phyloP scores from a whole-genome alignment of 92 coral and sea anemone species.

The Porites lobata region DNA sequence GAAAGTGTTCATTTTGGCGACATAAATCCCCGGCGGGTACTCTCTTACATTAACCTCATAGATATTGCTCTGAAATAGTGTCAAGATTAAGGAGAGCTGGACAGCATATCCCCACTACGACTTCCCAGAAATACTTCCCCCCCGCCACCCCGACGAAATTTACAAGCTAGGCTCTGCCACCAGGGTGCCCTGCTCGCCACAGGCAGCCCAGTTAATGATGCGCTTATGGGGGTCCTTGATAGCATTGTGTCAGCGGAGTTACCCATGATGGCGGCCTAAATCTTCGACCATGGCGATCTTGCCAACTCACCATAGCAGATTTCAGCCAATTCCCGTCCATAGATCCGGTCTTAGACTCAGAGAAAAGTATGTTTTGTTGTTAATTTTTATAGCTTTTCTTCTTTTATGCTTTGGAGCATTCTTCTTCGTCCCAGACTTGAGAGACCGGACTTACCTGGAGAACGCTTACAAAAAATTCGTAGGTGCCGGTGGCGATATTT shows the following conservation, averaged over 20 bases:
- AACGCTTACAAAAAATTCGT: slow-evolving; percentile 93
- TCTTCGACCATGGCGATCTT: slow-evolving; percentile 83
- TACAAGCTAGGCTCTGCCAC: too few relatives aligned
- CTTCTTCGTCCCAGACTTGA: slow-evolving; percentile 96
- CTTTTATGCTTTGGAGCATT: slow-evolving; percentile 97
- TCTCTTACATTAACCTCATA: too few relatives aligned
- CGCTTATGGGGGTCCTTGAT: not conserved
- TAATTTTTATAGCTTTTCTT: slow-evolving; percentile 94
- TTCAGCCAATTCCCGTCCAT: slow-evolving; percentile 81
- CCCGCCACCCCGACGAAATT: too few relatives aligned
- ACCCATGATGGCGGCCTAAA: slow-evolving; percentile 49
- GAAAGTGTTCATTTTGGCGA: too few relatives aligned
- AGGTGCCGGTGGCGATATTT: slow-evolving; percentile 76
- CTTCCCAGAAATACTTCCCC: too few relatives aligned
- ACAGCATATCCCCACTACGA: too few relatives aligned
- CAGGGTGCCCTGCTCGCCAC: too few relatives aligned
- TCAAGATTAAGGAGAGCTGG: too few relatives aligned
- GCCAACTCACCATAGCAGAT: slow-evolving; percentile 96
- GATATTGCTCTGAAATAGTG: too few relatives aligned
- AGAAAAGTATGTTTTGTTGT: slow-evolving; percentile 94
- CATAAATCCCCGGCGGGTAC: too few relatives aligned
- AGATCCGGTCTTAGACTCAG: slow-evolving; percentile 95
- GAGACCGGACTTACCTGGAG: slow-evolving; percentile 83
- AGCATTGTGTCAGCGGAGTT: not conserved
- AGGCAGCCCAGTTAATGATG: too few relatives aligned